Evolutionary conservation across 35 echinoderm and acorn worm genomes (phyloP), one percentile per base, ranked within the genome.

Genomic region (Ophiothrix spiculata): DNA sequence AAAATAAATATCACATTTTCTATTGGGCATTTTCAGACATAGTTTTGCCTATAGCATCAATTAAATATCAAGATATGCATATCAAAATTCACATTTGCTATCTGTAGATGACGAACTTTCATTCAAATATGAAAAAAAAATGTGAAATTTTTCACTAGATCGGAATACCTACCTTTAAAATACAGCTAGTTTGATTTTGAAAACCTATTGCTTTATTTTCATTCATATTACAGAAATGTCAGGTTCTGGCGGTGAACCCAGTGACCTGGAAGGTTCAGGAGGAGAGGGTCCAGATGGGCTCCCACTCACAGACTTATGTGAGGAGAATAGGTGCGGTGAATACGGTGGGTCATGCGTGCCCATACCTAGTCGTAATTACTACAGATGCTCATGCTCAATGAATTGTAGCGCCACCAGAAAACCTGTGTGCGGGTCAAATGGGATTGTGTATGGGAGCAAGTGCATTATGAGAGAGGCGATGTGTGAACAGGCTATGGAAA

Each of bases 341-440:
- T 97, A 87, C 75, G 94, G 94, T 33, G 94, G 94, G 28, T 81
- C 78, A 3, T 97, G 94, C 49, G 76, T 86, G 2, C 33, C 60
- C 37, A 69, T 83, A 77, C 82, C 84, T 1, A 81, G 45, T 17
- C 84, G 78, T 19, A 84, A 32, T 12, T 84, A 56, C 34, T 80
- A 77, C 41, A 90, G n/a, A n/a, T n/a, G 94, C 56, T 81, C 90
- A 0, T 99, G 96, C 54, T 91, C 89, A 37, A 89, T 99, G 85
- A 88, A 86, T 13, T 99, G 96, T 69, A 85, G 85, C 0, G 92
- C 92, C 23, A 83, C 79, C 23, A 39, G 91, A 32, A 74, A 40
- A 54, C 86, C 86, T 0, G 96, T 99, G 6, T 99, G 96, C 73
- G 96, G 92, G 16, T 91, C 88, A 0, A 86, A 99, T 77, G 82